Conservation (phyloP, 2,113 vertebrate species). For the Melanerpes formicivorus region DNA sequence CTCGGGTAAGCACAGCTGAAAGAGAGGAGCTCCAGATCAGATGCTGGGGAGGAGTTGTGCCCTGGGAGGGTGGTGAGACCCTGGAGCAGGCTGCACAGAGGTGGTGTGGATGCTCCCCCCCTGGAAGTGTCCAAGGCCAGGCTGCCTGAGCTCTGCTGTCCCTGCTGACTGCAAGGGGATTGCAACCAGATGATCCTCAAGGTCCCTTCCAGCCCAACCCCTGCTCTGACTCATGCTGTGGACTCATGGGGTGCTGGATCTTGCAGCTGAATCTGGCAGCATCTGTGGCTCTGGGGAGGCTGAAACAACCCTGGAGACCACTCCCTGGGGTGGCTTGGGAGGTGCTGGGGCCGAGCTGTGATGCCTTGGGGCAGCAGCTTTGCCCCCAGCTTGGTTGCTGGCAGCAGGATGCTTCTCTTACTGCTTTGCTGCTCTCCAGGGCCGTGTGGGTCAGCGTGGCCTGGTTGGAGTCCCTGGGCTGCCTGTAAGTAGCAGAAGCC, state of each 20-base stretch:
- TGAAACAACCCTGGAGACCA: neutral
- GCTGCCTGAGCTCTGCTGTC: neutral
- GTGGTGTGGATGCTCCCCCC: neutral
- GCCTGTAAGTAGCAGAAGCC: slow-evolving; percentile 72
- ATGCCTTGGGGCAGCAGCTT: neutral
- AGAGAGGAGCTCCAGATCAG: neutral
- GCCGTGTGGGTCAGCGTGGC: slow-evolving; percentile 81
- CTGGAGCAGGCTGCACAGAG: neutral
- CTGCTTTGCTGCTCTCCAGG: slow-evolving; percentile 68
- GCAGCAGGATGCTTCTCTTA: neutral
- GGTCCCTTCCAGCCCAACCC: neutral
- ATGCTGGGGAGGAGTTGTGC: neutral
- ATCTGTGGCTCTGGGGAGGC: neutral
- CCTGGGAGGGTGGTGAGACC: neutral
- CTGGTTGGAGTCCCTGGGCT: slow-evolving; percentile 80
- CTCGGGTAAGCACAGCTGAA: slow-evolving; percentile 73
- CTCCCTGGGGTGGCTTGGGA: neutral
- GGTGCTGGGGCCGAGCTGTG: neutral
- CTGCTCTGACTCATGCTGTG: neutral
- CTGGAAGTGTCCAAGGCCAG: neutral
- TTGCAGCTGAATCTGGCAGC: neutral
- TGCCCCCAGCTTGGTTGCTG: neutral
- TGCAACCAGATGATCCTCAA: neutral
- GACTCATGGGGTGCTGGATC: neutral
- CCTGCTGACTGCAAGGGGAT: neutral